Conservation (phyloP, 2,797 vertebrate species). For the Octomys mimax region DNA sequence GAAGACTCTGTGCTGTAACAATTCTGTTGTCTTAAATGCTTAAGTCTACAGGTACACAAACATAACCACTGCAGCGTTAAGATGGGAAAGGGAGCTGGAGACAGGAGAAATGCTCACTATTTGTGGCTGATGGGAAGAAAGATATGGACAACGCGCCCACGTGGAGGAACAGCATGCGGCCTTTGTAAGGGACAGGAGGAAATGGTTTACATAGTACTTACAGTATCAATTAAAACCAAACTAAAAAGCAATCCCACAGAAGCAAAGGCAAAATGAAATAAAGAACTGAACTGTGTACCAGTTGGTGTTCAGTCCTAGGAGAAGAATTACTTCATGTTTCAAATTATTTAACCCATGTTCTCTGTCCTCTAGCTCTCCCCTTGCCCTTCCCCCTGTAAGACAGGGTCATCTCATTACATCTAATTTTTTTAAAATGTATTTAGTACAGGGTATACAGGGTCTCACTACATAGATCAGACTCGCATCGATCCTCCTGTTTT, state of each 20-base stretch:
- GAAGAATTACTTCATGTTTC: background rate
- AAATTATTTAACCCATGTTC: background rate
- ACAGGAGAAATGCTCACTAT: background rate
- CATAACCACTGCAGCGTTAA: too few relatives aligned
- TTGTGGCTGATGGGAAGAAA: background rate
- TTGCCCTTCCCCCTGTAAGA: background rate
- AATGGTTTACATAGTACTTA: background rate
- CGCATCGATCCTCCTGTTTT: too few relatives aligned
- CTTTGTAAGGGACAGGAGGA: background rate
- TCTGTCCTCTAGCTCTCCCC: background rate
- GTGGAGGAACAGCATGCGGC: background rate
- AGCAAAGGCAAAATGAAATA: background rate
- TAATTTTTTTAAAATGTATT: too few relatives aligned
- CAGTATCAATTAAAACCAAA: background rate
- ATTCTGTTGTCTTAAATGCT: background rate
- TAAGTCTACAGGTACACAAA: background rate
- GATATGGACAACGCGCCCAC: background rate
- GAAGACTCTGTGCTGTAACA: background rate
- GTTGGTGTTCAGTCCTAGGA: background rate
- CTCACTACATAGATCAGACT: too few relatives aligned
- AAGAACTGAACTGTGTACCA: background rate
- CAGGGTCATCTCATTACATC: background rate
- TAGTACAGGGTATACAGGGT: too few relatives aligned
- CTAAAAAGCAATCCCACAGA: background rate
- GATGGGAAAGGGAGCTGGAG: background rate